A percentile compares a stretch with the other conserved stretches of the same genome.
These are phyloP conservation scores for Empis stercorea DNA, from an alignment of 2,888 invertebrate genomes.

Conservation along the genomic window DNA sequence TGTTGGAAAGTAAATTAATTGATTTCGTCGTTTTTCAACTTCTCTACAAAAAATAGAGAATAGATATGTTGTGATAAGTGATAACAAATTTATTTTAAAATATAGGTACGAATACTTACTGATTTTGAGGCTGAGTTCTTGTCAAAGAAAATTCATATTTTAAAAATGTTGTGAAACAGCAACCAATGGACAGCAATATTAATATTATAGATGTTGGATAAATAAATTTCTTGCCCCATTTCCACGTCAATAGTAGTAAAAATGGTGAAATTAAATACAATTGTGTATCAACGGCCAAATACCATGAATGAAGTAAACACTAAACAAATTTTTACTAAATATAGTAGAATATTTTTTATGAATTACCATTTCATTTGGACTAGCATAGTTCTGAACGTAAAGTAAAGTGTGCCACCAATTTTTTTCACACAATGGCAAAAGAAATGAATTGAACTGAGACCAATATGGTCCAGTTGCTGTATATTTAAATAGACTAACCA, in stretches of 20 bases:
- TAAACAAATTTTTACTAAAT: constrained; percentile 16
- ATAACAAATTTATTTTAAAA: background rate
- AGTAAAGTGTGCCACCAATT: constrained; percentile 40
- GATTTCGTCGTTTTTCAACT: background rate
- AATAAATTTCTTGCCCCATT: constrained; percentile 11
- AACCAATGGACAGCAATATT: constrained; percentile 9
- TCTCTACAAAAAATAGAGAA: background rate
- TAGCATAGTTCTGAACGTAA: constrained; percentile 39
- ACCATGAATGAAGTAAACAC: constrained; percentile 46
- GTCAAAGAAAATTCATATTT: constrained; percentile 3
- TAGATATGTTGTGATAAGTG: background rate
- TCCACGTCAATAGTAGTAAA: constrained; percentile 32
- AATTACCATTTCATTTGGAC: constrained; percentile 26
- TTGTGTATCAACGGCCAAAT: constrained; percentile 46
- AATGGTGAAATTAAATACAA: constrained; percentile 40
- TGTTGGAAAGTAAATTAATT: constrained; percentile 15
- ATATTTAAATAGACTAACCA: constrained; percentile 38
- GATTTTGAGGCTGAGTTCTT: background rate
- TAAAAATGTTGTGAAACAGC: constrained; percentile 10
- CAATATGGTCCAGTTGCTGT: constrained; percentile 42
- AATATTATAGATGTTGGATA: constrained; percentile 6
- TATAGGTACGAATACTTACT: background rate
- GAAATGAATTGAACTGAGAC: constrained; percentile 14
- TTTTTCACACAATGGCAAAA: constrained; percentile 27
- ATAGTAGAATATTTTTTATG: background rate